Conservation (phyloP, 1,140 invertebrate species). For the Sycophila sp. region DNA sequence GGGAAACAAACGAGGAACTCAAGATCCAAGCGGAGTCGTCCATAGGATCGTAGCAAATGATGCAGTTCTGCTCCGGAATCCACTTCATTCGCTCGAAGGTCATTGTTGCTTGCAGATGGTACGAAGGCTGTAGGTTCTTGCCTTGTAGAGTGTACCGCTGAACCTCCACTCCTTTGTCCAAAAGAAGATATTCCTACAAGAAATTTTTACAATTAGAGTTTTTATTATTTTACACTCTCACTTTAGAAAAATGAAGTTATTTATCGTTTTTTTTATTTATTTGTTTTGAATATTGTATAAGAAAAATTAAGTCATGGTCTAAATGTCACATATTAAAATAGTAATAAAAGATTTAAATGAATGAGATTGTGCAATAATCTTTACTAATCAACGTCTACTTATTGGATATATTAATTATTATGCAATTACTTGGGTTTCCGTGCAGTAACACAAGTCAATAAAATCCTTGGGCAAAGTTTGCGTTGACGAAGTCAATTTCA, state of each 20-base stretch:
- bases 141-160: constrained; percentile 19
- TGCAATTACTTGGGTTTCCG: constrained; percentile 8
- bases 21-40: not conserved
- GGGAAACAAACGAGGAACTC: not conserved
- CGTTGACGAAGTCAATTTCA: constrained; percentile 32
- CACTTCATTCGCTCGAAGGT: constrained; percentile 1
- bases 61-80: not conserved
- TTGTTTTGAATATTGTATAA: too few species aligned
- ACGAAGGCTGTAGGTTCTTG: not conserved
- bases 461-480: not conserved
- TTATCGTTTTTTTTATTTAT: too few species aligned
- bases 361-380: too few species aligned
- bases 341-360: too few species aligned
- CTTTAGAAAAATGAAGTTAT: too few species aligned
- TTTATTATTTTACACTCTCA: too few species aligned
- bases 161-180: not conserved
- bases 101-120: not conserved
- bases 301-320: too few species aligned
- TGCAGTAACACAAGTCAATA: constrained; percentile 6
- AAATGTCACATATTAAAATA: too few species aligned
- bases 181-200: constrained; percentile 5
- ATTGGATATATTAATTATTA: too few species aligned
- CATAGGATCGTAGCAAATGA: not conserved
- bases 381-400: too few species aligned
- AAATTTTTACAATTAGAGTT: too few species aligned